A percentile compares a stretch with the other conserved stretches of the same genome.
These are phyloP conservation scores for Sarcophaga peregrina DNA, from an alignment of 1,140 invertebrate genomes.

Conservation along the genomic window DNA sequence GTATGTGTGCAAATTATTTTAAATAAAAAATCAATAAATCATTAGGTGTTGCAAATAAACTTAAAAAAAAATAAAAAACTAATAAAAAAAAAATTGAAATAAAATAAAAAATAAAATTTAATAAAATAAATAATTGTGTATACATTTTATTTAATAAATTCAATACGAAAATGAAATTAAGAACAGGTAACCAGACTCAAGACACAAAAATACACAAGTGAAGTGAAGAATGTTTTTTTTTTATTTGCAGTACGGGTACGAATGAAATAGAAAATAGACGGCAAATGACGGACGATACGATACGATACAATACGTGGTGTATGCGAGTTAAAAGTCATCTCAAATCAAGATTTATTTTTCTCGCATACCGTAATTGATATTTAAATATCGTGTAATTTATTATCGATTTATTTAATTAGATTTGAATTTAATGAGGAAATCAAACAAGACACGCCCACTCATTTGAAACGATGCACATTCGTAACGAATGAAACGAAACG, in stretches of 20 bases:
- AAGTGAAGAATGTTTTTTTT: too few relatives aligned
- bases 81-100: not conserved
- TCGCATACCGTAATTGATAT: conserved; percentile 34
- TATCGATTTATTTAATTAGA: conserved; percentile 39
- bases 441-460: conserved; percentile 34
- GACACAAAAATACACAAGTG: too few relatives aligned
- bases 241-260: too few relatives aligned
- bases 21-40: conserved; percentile 37
- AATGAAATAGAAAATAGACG: too few relatives aligned
- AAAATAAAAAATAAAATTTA: not conserved
- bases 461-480: not conserved
- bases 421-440: conserved; percentile 37
- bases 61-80: not conserved
- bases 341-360: conserved; percentile 20
- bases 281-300: too few relatives aligned
- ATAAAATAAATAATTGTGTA: not conserved
- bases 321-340: conserved; percentile 1
- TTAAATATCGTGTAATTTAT: conserved; percentile 38
- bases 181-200: too few relatives aligned
- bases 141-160: too few relatives aligned
- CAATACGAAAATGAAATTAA: too few relatives aligned
- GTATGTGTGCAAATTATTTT: conserved; percentile 31
- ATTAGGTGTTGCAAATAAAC: conserved; percentile 39
- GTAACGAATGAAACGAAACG: conserved; percentile 6
- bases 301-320: not conserved